Percentiles rank a stretch among this genome's conserved stretches.
Conservation (phyloP, 2,888 invertebrate genomes). For the Thalpophila matura region DNA sequence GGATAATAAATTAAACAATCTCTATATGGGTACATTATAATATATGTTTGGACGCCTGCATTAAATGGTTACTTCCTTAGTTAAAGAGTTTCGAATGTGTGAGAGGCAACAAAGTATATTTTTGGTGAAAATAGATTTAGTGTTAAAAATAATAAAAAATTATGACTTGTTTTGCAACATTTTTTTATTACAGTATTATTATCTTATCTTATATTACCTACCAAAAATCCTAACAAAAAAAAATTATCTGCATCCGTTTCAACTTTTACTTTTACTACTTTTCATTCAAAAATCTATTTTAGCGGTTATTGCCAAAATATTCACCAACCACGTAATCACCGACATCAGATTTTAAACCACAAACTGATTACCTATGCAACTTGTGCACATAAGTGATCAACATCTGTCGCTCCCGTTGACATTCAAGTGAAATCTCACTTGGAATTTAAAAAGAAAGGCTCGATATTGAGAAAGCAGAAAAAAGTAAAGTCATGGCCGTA, state of each 20-base stretch:
- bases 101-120: no score
- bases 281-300: not conserved
- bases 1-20: no score
- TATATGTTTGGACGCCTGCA: no score
- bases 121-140: no score
- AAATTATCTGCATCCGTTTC: not conserved
- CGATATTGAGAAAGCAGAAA: conserved; percentile 17
- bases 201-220: no score
- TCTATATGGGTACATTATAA: no score
- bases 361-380: conserved; percentile 32
- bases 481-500: not conserved
- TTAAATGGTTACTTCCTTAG: no score
- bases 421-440: conserved; percentile 42
- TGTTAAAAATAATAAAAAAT: no score
- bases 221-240: no score
- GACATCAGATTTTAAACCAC: not conserved
- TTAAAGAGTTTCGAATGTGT: no score
- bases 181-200: no score
- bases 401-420: conserved; percentile 28
- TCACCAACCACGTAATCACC: conserved; percentile 18
- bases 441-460: conserved; percentile 46
- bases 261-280: no score
- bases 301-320: conserved; percentile 27
- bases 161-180: not conserved
- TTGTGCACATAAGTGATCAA: conserved; percentile 30